Base-by-base conservation (phyloP, 1,140 invertebrate species). In the Calosoma granatense region DNA sequence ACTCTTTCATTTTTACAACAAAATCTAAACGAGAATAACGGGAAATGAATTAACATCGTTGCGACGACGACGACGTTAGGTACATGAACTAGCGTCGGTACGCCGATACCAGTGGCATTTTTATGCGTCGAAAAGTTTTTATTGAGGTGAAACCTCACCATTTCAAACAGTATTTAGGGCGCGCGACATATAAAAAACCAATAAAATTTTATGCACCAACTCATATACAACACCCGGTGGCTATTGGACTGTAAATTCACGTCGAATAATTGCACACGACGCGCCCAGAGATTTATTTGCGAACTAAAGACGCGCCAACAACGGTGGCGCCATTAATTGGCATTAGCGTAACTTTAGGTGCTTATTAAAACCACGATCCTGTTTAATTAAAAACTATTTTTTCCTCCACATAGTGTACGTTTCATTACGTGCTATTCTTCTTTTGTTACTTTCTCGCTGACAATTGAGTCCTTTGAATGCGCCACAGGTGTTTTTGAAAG, bases 161-260 rank as follows among this genome's bases (percentile, higher is more conserved):
- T 6, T 47, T 47, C 41, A 47, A 47, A 47, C 3, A 6, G 15
- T 47, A 47, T 17, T 47, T 47, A 47, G 41, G 41, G 41, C 15
- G 41, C 41, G 17, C 41, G 41, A 47, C 41, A 47, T 47, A 47
- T 47, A 47, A 47, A 47, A 47, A 11, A 47, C 41, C 41, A 17
- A 47, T 47, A 47, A 47, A 47, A 47, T 47, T 47, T 47, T 47
- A 47, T 47, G 41, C 41, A 47, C 6, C 41, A 47, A 17, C 41
- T 12, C 41, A 47, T 47, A 47, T 47, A 47, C 41, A 47, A 47
- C 41, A 47, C 6, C 41, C 41, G 41, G 15, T 17, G 41, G 17
- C 41, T 17, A 47, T 47, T 47, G 6, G 6, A 47, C 41, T 47
- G 41, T 47, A 47, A 47, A 47, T 47, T 47, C 41, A 11, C 41